phyloP scores from a whole-genome alignment of 2,888 invertebrate species.

The Polymixis flavicincta region DNA sequence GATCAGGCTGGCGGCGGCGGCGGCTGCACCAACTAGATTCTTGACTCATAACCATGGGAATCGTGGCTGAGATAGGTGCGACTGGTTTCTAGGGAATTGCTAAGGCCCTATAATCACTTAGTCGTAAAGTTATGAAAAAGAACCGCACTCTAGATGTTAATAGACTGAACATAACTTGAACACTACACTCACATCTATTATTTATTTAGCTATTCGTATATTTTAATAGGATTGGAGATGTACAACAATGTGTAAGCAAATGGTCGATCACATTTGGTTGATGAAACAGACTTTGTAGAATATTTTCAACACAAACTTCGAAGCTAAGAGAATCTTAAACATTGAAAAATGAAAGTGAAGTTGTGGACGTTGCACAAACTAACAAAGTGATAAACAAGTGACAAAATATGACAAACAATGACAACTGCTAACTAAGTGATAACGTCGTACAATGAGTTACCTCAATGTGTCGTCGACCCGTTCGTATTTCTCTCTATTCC shows the following conservation, averaged over 20 bases:
- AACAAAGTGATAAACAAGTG: constrained; percentile 26
- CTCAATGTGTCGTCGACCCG: constrained; percentile 32
- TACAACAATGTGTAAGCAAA: background rate
- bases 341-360: background rate
- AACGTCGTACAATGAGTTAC: constrained; percentile 26
- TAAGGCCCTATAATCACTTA: constrained; percentile 46
- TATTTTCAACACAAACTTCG: background rate
- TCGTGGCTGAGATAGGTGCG: constrained; percentile 31
- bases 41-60: constrained; percentile 68
- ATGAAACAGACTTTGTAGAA: background rate
- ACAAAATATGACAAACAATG: constrained; percentile 34
- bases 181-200: background rate
- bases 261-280: background rate
- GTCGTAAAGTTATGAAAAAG: constrained; percentile 37
- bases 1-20: constrained; percentile 68
- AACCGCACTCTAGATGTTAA: background rate
- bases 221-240: background rate
- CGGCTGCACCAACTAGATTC: constrained; percentile 70
- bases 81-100: constrained; percentile 53
- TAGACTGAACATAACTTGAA: constrained; percentile 6
- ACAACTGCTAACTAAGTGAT: constrained; percentile 44
- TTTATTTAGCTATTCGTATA: background rate
- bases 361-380: background rate
- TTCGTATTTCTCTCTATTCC: constrained; percentile 14
- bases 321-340: background rate